Evolutionary conservation across 2,113 vertebrate genomes (phyloP).

Genomic region (Nothoprocta pentlandii): DNA sequence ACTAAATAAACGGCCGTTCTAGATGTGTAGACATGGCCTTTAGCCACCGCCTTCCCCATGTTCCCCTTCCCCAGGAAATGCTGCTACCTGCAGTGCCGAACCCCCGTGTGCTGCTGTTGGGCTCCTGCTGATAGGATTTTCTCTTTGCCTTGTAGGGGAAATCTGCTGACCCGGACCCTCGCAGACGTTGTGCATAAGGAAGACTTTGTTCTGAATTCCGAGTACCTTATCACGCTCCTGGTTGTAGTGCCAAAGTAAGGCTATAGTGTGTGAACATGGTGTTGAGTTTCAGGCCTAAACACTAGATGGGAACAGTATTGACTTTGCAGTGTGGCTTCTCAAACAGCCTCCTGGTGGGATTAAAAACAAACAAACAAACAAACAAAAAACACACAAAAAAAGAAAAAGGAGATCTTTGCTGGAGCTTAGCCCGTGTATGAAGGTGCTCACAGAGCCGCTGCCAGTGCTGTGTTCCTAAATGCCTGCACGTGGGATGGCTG

Average conservation of each 20-base stretch:
- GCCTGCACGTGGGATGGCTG: background rate
- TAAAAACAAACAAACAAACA: background rate
- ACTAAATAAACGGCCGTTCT: background rate
- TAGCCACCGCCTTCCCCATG: background rate
- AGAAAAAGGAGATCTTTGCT: background rate
- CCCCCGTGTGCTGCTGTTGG: background rate
- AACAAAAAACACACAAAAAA: background rate
- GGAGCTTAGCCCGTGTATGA: background rate
- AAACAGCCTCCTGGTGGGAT: background rate
- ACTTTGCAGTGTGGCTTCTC: background rate
- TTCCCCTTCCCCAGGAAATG: accelerated
- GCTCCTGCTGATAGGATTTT: background rate
- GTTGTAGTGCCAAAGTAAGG: slow-evolving; percentile 92
- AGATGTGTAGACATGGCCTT: background rate
- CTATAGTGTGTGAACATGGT: background rate
- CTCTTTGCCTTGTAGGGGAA: slow-evolving; percentile 77
- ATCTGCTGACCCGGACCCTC: slow-evolving; percentile 87
- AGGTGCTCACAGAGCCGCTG: background rate
- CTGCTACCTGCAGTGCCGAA: background rate
- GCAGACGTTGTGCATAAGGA: slow-evolving; percentile 89
- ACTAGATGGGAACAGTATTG: accelerated
- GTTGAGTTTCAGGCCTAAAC: background rate
- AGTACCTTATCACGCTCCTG: slow-evolving; percentile 93
- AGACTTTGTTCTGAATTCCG: slow-evolving; percentile 91
- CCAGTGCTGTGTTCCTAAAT: background rate